Evolutionary conservation across 2,113 vertebrate species (phyloP).

Genomic region (Jacana jacana): DNA sequence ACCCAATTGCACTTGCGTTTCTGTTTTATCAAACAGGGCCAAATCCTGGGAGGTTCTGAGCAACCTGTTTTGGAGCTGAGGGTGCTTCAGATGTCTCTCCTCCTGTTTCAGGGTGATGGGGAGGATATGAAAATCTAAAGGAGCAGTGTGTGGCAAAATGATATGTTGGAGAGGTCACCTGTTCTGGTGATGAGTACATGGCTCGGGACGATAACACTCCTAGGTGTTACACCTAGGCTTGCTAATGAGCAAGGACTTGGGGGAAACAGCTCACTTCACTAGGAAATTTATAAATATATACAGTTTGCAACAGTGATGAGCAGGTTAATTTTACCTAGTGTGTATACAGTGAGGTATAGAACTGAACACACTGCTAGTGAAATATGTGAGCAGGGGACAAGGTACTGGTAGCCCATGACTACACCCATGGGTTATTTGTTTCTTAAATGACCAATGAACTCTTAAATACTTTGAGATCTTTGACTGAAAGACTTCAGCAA

Average conservation of each 20-base stretch:
- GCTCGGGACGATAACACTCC: rapidly evolving
- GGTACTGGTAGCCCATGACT: background rate
- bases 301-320: background rate
- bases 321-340: background rate
- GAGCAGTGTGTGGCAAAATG: background rate
- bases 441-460: background rate
- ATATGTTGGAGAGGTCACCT: background rate
- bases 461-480: background rate
- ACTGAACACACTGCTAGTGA: background rate
- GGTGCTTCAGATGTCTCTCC: background rate
- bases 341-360: background rate
- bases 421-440: background rate
- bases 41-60: background rate
- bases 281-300: background rate
- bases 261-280: background rate
- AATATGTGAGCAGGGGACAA: background rate
- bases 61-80: background rate
- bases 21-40: background rate
- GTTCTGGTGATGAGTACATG: background rate
- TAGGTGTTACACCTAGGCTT: background rate
- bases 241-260: background rate
- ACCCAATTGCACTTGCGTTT: background rate
- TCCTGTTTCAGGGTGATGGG: background rate
- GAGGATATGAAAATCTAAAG: background rate
- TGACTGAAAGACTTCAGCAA: background rate